These are phyloP conservation scores for Sula dactylatra DNA, from an alignment of 2,113 vertebrate genomes.

Conservation along the genomic window DNA sequence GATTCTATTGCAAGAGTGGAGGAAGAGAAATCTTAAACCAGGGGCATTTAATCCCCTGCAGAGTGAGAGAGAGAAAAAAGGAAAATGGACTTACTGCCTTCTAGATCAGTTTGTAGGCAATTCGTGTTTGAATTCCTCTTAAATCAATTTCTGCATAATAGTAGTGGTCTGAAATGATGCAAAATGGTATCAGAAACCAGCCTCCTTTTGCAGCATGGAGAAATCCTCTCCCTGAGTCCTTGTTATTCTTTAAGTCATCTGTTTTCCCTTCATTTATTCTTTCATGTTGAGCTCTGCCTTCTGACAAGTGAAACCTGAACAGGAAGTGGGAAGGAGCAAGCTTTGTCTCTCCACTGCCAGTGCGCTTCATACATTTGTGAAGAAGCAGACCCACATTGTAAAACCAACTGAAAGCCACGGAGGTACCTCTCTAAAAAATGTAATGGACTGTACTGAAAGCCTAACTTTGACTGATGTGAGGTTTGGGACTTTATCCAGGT, in stretches of 20 bases:
- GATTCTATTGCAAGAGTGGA: background rate
- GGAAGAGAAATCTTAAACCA: conserved; percentile 15
- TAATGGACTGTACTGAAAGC: conserved; percentile 75
- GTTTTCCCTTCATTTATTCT: conserved; percentile 15
- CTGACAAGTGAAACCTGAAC: background rate
- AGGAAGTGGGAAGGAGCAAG: background rate
- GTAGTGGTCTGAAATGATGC: background rate
- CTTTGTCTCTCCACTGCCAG: background rate
- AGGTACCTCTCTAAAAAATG: conserved; percentile 74
- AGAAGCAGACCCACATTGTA: conserved; percentile 53
- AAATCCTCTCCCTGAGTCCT: background rate
- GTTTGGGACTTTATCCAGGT: conserved; percentile 84
- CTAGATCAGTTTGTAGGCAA: background rate
- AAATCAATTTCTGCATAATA: conserved; percentile 20
- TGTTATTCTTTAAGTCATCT: background rate
- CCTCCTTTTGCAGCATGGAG: background rate
- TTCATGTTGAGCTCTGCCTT: background rate
- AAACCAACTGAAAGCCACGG: conserved; percentile 59
- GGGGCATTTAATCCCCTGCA: conserved; percentile 10
- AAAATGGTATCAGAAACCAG: background rate
- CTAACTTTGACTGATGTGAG: conserved; percentile 81
- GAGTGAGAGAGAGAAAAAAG: background rate
- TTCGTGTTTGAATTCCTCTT: conserved; percentile 29
- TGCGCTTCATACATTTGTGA: conserved; percentile 45
- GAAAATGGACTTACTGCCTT: conserved; percentile 37